phyloP scores from a whole-genome alignment of 2,113 vertebrate species.

The Psilopsiagon aymara region DNA sequence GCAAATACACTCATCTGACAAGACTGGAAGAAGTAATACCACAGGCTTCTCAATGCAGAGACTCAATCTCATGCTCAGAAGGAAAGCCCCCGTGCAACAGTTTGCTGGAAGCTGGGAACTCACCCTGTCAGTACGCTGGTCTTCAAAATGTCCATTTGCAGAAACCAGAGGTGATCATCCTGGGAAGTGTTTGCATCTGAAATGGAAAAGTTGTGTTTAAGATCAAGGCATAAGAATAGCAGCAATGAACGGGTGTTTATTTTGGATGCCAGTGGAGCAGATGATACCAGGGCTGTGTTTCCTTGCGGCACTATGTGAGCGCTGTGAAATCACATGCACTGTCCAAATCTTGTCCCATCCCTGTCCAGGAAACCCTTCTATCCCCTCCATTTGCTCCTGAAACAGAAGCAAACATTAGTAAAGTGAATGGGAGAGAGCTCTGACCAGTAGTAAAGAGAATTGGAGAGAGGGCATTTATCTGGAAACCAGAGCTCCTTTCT shows the following conservation, averaged over 20 bases:
- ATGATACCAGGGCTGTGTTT: neutral
- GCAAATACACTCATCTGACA: neutral
- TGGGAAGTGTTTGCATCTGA: neutral
- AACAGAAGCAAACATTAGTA: neutral
- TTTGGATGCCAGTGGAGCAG: neutral
- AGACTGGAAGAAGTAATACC: neutral
- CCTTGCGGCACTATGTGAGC: fast-evolving
- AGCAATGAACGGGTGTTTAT: neutral
- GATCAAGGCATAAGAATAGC: neutral
- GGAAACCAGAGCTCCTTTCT: neutral
- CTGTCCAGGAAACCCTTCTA: neutral
- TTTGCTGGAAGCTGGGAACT: neutral
- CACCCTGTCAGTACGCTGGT: neutral
- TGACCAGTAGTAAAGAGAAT: neutral
- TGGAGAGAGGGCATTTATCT: neutral
- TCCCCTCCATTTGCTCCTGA: neutral
- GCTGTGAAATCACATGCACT: neutral
- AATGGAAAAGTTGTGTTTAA: neutral
- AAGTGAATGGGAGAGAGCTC: neutral
- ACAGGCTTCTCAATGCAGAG: neutral
- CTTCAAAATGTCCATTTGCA: neutral
- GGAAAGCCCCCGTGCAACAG: fast-evolving
- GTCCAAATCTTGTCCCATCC: neutral
- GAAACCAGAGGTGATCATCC: neutral
- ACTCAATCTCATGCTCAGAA: neutral